Evolutionary conservation across 2,888 invertebrate species (phyloP).

Genomic region (Apamea crenata): DNA sequence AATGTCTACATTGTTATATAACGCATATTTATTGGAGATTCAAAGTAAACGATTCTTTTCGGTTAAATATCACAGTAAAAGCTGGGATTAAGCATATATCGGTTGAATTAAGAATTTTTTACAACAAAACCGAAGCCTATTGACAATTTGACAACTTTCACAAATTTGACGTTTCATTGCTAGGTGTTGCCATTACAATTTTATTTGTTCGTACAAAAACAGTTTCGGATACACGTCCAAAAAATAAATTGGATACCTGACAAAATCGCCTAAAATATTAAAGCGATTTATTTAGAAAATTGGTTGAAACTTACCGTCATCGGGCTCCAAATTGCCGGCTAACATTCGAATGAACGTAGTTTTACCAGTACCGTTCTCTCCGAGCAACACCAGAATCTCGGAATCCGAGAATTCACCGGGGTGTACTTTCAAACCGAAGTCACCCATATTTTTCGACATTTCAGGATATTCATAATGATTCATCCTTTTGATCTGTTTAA

Average conservation of each 20-base stretch:
- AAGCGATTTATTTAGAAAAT: background rate
- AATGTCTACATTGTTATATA: conserved; percentile 74
- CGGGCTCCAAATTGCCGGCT: conserved; percentile 98
- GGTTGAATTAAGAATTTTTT: conserved; percentile 70
- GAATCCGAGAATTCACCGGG: conserved; percentile 99
- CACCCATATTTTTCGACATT: conserved; percentile 96
- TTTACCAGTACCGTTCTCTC: conserved; percentile 99
- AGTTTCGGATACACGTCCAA: conserved; percentile 65
- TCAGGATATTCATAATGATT: conserved; percentile 98
- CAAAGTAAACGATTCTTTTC: conserved; percentile 60
- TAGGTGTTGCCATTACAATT: conserved; percentile 74
- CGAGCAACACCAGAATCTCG: conserved; percentile 98
- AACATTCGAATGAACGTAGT: conserved; percentile 99
- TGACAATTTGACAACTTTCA: conserved; percentile 83
- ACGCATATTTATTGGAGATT: conserved; percentile 61
- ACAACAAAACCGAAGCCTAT: conserved; percentile 72
- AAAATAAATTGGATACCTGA: background rate
- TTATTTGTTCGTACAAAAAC: conserved; percentile 16
- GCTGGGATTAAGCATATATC: conserved; percentile 64
- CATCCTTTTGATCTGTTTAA: conserved; percentile 94
- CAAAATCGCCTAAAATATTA: background rate
- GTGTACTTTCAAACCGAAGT: conserved; percentile 94
- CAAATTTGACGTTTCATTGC: conserved; percentile 73
- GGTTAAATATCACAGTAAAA: conserved; percentile 65
- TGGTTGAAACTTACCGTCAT: conserved; percentile 89